Percentiles rank a stretch among this genome's conserved stretches.
Conservation (phyloP, 2,113 vertebrate genomes). For the Forbesichthys agassizii region DNA sequence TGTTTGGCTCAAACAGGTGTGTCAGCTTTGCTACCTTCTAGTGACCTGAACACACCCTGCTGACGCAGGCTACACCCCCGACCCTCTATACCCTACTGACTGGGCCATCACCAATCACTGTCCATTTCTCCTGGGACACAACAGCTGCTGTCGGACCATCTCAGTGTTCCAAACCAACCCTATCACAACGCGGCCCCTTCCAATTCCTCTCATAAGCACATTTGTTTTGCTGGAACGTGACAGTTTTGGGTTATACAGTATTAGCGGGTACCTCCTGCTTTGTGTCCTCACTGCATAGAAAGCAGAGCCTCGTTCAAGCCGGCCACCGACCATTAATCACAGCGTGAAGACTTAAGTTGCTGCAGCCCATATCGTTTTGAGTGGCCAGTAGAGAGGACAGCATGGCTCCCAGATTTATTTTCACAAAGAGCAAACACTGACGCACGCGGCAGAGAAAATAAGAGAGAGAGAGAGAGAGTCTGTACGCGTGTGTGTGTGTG, state of each 20-base stretch:
- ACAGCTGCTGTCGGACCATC: conserved; percentile 21
- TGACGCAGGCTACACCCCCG: conserved; percentile 50
- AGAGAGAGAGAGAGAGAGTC: neutral
- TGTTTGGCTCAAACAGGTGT: too few species aligned
- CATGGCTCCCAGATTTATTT: conserved; percentile 58
- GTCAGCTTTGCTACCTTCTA: too few species aligned
- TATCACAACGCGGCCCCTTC: conserved; percentile 28
- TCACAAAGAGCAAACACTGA: conserved; percentile 44
- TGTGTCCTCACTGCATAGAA: conserved; percentile 36
- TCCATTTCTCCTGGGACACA: conserved; percentile 50
- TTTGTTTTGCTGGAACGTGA: conserved; percentile 65
- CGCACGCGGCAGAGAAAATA: neutral
- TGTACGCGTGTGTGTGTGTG: neutral
- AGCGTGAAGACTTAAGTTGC: conserved; percentile 40
- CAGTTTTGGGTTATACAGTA: conserved; percentile 72
- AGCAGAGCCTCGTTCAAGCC: conserved; percentile 49
- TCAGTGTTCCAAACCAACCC: conserved; percentile 27
- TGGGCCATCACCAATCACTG: conserved; percentile 47
- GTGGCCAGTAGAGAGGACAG: conserved; percentile 49
- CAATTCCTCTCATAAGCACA: conserved; percentile 32
- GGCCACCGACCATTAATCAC: conserved; percentile 63
- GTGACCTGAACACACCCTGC: too few species aligned
- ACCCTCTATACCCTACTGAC: conserved; percentile 25
- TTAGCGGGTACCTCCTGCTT: conserved; percentile 52
- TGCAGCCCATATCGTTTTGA: conserved; percentile 44